Base-by-base conservation (phyloP, 2,113 vertebrate genomes). In the Cinclus mexicanus region DNA sequence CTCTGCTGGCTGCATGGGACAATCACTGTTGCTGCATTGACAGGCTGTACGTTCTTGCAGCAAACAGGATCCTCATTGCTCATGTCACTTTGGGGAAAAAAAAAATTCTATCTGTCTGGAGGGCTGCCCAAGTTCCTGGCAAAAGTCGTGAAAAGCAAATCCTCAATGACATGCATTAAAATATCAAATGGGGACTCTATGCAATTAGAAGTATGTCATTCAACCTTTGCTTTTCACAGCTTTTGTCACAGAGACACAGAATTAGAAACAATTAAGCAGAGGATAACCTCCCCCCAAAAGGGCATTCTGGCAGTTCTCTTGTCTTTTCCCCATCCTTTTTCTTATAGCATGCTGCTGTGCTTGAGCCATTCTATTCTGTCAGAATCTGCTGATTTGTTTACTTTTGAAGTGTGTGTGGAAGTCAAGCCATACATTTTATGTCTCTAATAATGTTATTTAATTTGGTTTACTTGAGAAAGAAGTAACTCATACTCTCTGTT, bases 161-260 rank as follows among this genome's bases (percentile, higher is more conserved):
- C 95, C 92, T 96, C 94, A 94, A 39, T 97, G 97, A 93, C 94
- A 91, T 63, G 95, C 93, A 95, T 97, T 98, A 94, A 94, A 97
- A 94, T 97, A 97, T 94, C 94, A 97, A 97, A 94, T 91, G 78
- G 70, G 70, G 87, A 88, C 96, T 29, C 50, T 68, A 7, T 79
- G 88, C 94, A 92, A 79, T 96, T 97, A 96, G 95, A 97, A 94
- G 87, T 71, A 59, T 93, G 92, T 91, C 92, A 93, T 67, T 93
- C 69, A 91, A 52, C 20, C 1, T 91, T 93, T 42, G 49, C 69
- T 53, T 89, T 94, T 91, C 72, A 46, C 3, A n/a, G 82, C 78
- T 76, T 77, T 65, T 88, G 76, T 87, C 59, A 37, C 21, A 65
- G 35, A 69, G 29, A 26, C 9, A 6, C 88, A 79, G 53, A 89